These are phyloP conservation scores for Phalangium opilio DNA, from an alignment of 2,888 invertebrate species.

Conservation along the genomic window DNA sequence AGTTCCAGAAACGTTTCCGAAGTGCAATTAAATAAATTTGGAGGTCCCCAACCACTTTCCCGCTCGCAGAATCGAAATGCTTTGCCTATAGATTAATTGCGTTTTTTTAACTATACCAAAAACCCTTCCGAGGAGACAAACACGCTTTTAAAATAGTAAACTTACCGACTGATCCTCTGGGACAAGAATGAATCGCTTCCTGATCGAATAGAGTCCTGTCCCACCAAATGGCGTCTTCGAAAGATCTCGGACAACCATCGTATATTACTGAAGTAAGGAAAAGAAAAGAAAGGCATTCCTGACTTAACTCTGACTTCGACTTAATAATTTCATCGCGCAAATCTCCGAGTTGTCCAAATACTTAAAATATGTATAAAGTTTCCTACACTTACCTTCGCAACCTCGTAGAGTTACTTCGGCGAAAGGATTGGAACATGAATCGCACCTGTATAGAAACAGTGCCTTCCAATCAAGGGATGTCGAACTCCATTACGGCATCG, in stretches of 20 bases:
- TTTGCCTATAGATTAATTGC: conserved; percentile 24
- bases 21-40: conserved; percentile 87
- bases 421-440: conserved; percentile 77
- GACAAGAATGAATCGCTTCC: conserved; percentile 63
- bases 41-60: conserved; percentile 64
- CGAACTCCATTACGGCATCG: conserved; percentile 72
- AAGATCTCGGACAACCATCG: conserved; percentile 80
- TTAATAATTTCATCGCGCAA: too few species aligned
- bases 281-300: too few species aligned
- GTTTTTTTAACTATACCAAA: background rate
- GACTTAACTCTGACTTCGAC: too few species aligned
- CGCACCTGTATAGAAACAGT: too few species aligned
- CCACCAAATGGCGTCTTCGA: conserved; percentile 80
- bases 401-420: conserved; percentile 79
- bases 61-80: conserved; percentile 61
- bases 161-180: conserved; percentile 62
- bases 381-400: conserved; percentile 55
- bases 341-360: too few species aligned
- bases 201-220: conserved; percentile 67
- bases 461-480: too few species aligned
- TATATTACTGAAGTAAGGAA: conserved; percentile 53
- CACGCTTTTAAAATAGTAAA: too few species aligned
- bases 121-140: too few species aligned
- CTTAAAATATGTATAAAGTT: too few species aligned
- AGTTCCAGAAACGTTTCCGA: conserved; percentile 67